A percentile compares a stretch with the other conserved stretches of the same genome.
Evolutionary conservation across 2,888 invertebrate genomes (phyloP).

Genomic region (Listrodromus nycthemerus): DNA sequence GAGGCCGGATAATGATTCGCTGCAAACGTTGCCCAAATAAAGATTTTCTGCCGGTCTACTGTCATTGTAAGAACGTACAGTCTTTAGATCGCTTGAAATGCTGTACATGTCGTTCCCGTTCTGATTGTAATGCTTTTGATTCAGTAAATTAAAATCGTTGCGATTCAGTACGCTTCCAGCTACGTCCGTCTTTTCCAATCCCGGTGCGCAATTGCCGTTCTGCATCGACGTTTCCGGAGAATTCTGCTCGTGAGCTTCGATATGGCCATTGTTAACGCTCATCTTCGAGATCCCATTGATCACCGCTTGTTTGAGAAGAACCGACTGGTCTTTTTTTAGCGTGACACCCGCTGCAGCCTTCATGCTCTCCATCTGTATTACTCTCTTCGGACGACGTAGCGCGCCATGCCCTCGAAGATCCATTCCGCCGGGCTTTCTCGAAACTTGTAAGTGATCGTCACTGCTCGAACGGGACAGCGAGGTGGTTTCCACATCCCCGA

Average conservation of each 20-base stretch:
- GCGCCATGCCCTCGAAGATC: neutral
- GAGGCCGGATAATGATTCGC: neutral
- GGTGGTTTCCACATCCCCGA: neutral
- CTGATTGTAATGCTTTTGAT: constrained; percentile 4
- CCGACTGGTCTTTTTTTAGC: neutral
- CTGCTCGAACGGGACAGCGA: neutral
- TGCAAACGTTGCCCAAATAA: neutral
- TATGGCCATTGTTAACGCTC: neutral
- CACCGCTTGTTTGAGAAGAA: neutral
- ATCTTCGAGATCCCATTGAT: neutral
- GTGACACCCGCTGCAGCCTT: neutral
- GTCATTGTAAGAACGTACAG: neutral
- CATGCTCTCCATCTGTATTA: neutral
- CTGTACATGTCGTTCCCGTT: neutral
- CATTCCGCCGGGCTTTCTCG: constrained; percentile 37
- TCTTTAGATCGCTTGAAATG: neutral
- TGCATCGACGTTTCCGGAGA: neutral
- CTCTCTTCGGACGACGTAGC: constrained; percentile 50
- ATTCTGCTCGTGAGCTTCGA: neutral
- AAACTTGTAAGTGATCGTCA: constrained; percentile 9
- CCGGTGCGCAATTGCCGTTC: neutral
- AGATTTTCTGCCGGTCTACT: neutral
- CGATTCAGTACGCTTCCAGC: neutral
- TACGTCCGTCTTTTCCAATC: neutral
- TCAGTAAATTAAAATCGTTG: neutral